These are phyloP conservation scores for Volucella inflata DNA, from an alignment of 2,888 invertebrate genomes.

Conservation along the genomic window DNA sequence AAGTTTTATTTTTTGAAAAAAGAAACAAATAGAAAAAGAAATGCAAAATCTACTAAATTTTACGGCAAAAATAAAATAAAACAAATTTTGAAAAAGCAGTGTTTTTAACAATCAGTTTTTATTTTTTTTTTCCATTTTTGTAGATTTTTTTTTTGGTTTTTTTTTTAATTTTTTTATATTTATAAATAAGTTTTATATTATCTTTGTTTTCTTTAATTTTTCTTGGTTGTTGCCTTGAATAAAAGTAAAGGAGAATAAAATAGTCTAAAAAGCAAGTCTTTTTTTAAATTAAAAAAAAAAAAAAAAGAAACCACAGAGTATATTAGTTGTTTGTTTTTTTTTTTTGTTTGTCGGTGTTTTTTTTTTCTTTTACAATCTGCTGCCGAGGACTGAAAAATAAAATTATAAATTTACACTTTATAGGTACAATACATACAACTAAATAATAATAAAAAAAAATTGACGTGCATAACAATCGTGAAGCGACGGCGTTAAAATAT, in stretches of 20 bases:
- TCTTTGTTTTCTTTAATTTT: slow-evolving; percentile 20
- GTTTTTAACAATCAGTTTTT: slow-evolving; percentile 71
- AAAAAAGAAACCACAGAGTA: slow-evolving; percentile 64
- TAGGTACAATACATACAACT: neutral
- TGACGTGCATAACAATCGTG: slow-evolving; percentile 19
- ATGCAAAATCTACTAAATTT: neutral
- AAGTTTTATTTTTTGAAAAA: neutral
- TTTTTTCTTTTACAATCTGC: slow-evolving; percentile 23
- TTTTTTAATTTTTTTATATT: slow-evolving; percentile 42
- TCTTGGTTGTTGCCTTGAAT: slow-evolving; percentile 55
- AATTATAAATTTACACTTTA: neutral
- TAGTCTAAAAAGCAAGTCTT: slow-evolving; percentile 32
- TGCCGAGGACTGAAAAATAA: slow-evolving; percentile 34
- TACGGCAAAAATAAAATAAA: slow-evolving; percentile 48
- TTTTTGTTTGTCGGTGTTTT: neutral
- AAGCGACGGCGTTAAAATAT: slow-evolving; percentile 57
- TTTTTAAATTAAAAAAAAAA: slow-evolving; percentile 52
- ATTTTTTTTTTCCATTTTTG: slow-evolving; percentile 46
- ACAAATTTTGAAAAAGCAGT: slow-evolving; percentile 70
- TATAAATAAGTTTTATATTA: slow-evolving; percentile 53
- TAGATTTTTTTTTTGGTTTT: neutral
- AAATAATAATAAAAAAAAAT: slow-evolving; percentile 20
- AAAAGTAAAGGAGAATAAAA: slow-evolving; percentile 66
- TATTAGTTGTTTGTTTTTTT: slow-evolving; percentile 39
- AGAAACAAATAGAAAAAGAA: slow-evolving; percentile 3